phyloP scores from a whole-genome alignment of 2,888 invertebrate species.

The Nesidiocoris tenuis region DNA sequence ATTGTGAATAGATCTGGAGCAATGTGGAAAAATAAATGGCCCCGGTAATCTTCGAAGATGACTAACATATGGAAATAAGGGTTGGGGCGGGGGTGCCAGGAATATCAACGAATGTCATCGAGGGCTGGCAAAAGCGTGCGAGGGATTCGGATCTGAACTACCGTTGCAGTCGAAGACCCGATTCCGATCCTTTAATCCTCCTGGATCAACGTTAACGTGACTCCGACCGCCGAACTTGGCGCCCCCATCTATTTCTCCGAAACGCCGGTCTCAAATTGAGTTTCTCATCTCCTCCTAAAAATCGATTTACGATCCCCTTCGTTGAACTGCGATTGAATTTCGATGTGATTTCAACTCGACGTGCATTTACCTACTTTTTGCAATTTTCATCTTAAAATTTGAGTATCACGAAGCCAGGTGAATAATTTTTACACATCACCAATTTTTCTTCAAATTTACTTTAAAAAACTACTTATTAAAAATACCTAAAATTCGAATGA shows the following conservation, averaged over 20 bases:
- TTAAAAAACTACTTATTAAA: neutral
- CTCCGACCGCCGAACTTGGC: neutral
- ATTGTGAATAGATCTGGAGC: too few relatives aligned
- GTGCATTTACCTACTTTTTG: neutral
- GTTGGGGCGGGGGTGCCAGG: too few relatives aligned
- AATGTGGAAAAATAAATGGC: too few relatives aligned
- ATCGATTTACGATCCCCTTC: too few relatives aligned
- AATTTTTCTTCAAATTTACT: neutral
- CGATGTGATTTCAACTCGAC: neutral
- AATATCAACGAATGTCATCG: neutral
- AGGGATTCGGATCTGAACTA: too few relatives aligned
- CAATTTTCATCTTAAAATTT: neutral
- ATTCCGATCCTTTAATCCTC: neutral
- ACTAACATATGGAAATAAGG: too few relatives aligned
- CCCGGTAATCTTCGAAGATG: too few relatives aligned
- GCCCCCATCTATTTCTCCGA: too few relatives aligned
- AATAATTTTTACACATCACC: neutral
- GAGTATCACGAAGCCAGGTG: neutral
- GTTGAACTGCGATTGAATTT: neutral
- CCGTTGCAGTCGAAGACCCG: neutral
- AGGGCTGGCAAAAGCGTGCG: neutral
- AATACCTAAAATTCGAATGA: neutral
- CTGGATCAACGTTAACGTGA: too few relatives aligned
- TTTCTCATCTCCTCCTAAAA: neutral
- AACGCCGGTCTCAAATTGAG: neutral